Evolutionary conservation across 2,113 vertebrate genomes (phyloP).

Genomic region (Vanacampus margaritifer): DNA sequence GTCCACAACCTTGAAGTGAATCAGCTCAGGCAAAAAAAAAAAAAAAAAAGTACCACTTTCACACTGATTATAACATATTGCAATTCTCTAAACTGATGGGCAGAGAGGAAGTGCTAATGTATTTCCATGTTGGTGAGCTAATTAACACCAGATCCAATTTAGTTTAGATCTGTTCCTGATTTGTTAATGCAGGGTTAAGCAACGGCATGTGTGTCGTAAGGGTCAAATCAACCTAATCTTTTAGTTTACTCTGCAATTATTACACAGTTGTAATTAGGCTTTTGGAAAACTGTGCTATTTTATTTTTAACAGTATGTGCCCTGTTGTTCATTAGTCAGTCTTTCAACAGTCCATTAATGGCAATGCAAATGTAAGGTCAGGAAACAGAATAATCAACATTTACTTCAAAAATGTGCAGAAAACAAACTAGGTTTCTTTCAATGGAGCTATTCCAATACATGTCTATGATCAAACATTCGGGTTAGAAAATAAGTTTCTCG

Average conservation of each 20-base stretch:
- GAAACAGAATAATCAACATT: neutral
- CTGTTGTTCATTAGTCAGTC: neutral
- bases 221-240: constrained; percentile 16
- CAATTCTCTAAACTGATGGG: constrained; percentile 48
- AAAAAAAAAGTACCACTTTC: constrained; percentile 49
- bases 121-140: constrained; percentile 34
- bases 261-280: neutral
- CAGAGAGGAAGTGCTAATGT: constrained; percentile 56
- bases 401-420: neutral
- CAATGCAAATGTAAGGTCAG: neutral
- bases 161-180: constrained; percentile 30
- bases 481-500: too few relatives aligned
- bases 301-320: neutral
- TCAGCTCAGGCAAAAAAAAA: constrained; percentile 32
- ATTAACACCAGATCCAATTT: constrained; percentile 56
- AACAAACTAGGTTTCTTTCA: neutral
- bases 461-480: too few relatives aligned
- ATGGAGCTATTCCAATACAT: too few relatives aligned
- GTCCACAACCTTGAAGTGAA: constrained; percentile 48
- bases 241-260: constrained; percentile 1
- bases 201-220: constrained; percentile 12
- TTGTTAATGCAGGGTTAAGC: constrained; percentile 25
- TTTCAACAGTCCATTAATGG: neutral
- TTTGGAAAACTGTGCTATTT: neutral
- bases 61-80: constrained; percentile 63